These are phyloP conservation scores for Argyrosomus japonicus DNA, from an alignment of 2,113 vertebrate genomes.

Conservation along the genomic window DNA sequence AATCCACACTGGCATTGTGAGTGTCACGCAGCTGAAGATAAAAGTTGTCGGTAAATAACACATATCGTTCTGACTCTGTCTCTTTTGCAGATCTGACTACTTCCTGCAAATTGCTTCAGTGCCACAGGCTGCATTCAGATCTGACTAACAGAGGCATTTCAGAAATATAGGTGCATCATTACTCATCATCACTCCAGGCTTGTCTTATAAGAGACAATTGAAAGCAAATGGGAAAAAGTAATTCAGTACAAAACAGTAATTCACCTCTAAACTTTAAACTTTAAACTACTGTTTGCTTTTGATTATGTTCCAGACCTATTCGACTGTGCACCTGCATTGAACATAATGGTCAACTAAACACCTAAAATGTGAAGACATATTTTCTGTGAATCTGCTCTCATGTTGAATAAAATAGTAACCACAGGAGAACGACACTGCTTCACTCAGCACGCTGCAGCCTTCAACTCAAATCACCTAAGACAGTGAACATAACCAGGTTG, in stretches of 20 bases:
- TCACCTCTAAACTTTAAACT: not conserved
- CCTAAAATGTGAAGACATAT: not conserved
- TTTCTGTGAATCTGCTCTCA: constrained; percentile 6
- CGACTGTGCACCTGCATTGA: not conserved
- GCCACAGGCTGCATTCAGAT: no score
- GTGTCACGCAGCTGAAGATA: no score
- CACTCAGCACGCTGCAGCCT: constrained; percentile 46
- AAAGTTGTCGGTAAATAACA: no score
- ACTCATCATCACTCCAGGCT: not conserved
- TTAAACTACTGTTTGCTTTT: not conserved
- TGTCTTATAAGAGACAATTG: not conserved
- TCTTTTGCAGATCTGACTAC: no score
- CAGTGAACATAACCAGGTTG: constrained; percentile 58
- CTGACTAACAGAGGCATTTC: no score
- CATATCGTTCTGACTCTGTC: no score
- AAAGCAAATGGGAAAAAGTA: not conserved
- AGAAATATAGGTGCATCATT: no score
- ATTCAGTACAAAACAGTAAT: not conserved
- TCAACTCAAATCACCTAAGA: constrained; percentile 69
- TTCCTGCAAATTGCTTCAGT: no score
- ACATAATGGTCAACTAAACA: not conserved
- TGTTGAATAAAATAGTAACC: not conserved
- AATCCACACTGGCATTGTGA: no score
- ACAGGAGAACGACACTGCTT: constrained; percentile 10
- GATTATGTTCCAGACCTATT: not conserved